Evolutionary conservation across 1,140 invertebrate species (phyloP).

Genomic region (Hyphantria cunea): DNA sequence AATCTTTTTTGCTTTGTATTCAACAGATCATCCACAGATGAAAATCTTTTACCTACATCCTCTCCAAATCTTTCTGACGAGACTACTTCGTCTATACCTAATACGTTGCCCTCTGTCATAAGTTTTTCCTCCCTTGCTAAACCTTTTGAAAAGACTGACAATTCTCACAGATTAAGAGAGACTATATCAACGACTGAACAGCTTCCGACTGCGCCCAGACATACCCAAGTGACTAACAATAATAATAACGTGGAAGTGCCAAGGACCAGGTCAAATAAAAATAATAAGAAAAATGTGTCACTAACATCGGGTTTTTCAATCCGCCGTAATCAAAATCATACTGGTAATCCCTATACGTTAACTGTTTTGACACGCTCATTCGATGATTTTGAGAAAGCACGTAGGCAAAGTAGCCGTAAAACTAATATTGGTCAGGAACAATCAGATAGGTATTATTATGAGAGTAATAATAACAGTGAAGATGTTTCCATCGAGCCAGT

Average conservation of each 20-base stretch:
- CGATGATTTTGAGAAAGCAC: slow-evolving; percentile 45
- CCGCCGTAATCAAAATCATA: slow-evolving; percentile 66
- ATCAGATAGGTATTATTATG: slow-evolving; percentile 42
- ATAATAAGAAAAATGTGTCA: slow-evolving; percentile 67
- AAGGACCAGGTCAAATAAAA: slow-evolving; percentile 39
- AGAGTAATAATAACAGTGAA: slow-evolving; percentile 31
- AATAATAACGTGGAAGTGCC: slow-evolving; percentile 52
- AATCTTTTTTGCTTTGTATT: slow-evolving; percentile 80
- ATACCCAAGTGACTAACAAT: slow-evolving; percentile 53
- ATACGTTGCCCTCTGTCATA: slow-evolving; percentile 54
- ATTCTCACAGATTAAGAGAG: slow-evolving; percentile 56
- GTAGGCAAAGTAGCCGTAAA: slow-evolving; percentile 26
- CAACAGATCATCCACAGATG: slow-evolving; percentile 81
- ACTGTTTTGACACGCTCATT: slow-evolving; percentile 63
- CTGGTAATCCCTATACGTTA: slow-evolving; percentile 72
- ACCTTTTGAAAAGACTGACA: slow-evolving; percentile 75
- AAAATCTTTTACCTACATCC: slow-evolving; percentile 71
- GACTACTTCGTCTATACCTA: slow-evolving; percentile 46
- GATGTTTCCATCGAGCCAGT: slow-evolving; percentile 25
- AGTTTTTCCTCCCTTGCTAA: slow-evolving; percentile 74
- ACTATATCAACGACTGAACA: slow-evolving; percentile 59
- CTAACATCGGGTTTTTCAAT: slow-evolving; percentile 78
- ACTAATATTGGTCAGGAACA: slow-evolving; percentile 38
- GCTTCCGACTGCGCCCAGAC: slow-evolving; percentile 47
- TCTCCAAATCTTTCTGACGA: slow-evolving; percentile 55